phyloP scores from a whole-genome alignment of 2,113 vertebrate genomes.

The Budorcas taxicolor region DNA sequence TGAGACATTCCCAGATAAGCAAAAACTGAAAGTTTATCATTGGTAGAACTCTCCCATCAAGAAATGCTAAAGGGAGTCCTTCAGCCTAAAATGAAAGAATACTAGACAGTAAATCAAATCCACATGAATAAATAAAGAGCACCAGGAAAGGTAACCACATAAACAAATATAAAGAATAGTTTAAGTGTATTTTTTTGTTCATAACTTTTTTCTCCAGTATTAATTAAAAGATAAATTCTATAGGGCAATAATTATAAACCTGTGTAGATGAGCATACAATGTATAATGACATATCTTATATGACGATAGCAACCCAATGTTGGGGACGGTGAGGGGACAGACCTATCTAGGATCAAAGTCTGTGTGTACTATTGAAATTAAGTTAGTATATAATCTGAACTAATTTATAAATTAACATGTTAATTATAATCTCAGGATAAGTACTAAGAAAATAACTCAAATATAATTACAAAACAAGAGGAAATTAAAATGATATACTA shows the following conservation, averaged over 20 bases:
- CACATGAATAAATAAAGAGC: background rate
- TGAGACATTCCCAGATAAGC: background rate
- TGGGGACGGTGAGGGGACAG: background rate
- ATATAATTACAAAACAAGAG: background rate
- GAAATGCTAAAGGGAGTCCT: background rate
- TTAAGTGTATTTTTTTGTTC: background rate
- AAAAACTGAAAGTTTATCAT: background rate
- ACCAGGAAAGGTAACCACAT: background rate
- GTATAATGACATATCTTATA: background rate
- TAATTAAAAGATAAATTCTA: background rate
- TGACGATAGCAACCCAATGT: background rate
- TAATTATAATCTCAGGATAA: background rate
- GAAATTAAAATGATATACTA: background rate
- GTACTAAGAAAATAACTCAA: background rate
- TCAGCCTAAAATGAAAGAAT: background rate
- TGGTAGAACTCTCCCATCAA: background rate
- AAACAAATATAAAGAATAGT: background rate
- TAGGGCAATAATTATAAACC: background rate
- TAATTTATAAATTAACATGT: background rate
- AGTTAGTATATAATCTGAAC: background rate
- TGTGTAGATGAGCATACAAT: background rate
- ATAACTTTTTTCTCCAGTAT: background rate
- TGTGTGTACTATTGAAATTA: background rate
- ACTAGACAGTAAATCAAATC: background rate
- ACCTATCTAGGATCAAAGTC: background rate